These are phyloP conservation scores for Hydrotaea cyrtoneurina DNA, from an alignment of 2,888 invertebrate species.

Conservation along the genomic window DNA sequence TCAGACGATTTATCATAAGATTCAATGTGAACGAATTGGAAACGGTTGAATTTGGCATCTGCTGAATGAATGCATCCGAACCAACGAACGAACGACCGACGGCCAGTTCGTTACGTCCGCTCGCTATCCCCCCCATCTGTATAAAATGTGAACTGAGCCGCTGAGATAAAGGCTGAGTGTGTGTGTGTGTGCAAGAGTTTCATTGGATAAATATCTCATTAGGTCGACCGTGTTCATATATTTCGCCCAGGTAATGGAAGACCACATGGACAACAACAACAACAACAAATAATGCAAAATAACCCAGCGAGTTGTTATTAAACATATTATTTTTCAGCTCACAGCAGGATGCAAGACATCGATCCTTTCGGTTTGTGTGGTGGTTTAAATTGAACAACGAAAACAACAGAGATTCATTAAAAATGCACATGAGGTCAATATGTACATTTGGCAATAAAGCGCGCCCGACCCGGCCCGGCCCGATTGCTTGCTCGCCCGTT, in stretches of 20 bases:
- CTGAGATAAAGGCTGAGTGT: not conserved
- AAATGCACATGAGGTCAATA: constrained; percentile 44
- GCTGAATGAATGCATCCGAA: constrained; percentile 17
- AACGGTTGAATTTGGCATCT: constrained; percentile 34
- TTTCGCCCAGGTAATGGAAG: not conserved
- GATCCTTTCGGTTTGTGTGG: not conserved
- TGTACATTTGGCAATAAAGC: constrained; percentile 5
- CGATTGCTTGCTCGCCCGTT: not conserved
- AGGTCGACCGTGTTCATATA: constrained; percentile 50
- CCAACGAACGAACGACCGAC: no score
- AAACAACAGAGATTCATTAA: constrained; percentile 51
- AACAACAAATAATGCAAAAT: constrained; percentile 40
- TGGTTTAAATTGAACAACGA: constrained; percentile 39
- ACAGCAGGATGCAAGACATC: constrained; percentile 55
- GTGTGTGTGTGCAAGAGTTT: constrained; percentile 12
- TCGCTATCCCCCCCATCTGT: not conserved
- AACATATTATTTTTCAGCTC: constrained; percentile 26
- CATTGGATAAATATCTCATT: constrained; percentile 64
- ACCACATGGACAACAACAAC: not conserved
- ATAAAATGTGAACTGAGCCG: constrained; percentile 20
- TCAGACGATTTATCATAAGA: constrained; percentile 55
- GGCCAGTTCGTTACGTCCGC: not conserved
- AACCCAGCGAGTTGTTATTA: constrained; percentile 36
- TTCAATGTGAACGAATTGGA: constrained; percentile 30
- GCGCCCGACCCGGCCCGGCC: not conserved